Conservation (phyloP, 1,140 invertebrate genomes). For the Limonius californicus region DNA sequence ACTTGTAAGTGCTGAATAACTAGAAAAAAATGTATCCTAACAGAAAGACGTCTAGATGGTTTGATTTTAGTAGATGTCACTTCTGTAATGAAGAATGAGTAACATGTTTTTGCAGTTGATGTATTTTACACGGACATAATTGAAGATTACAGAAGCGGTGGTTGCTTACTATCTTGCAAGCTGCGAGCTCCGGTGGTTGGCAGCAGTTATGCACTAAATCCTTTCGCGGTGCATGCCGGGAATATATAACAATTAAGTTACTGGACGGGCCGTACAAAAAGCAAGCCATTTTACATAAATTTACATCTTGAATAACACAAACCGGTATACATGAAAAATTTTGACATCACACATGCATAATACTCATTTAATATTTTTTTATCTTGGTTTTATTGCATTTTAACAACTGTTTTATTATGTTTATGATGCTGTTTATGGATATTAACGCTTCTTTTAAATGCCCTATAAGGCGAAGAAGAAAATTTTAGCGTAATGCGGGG, state of each 20-base stretch:
- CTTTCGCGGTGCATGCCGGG: slow-evolving; percentile 17
- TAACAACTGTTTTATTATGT: slow-evolving; percentile 27
- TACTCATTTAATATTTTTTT: slow-evolving; percentile 31
- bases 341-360: slow-evolving; percentile 36
- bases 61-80: too few species aligned
- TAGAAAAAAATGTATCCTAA: too few species aligned
- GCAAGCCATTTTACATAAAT: slow-evolving; percentile 40
- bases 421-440: slow-evolving; percentile 4
- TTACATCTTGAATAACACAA: slow-evolving; percentile 35
- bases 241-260: slow-evolving; percentile 40
- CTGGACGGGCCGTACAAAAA: slow-evolving; percentile 34
- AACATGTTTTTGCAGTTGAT: too few species aligned
- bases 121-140: too few species aligned
- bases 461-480: background rate
- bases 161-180: background rate
- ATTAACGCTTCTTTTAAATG: background rate
- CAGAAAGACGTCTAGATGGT: too few species aligned
- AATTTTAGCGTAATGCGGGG: background rate
- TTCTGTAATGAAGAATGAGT: too few species aligned
- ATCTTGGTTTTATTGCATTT: slow-evolving; percentile 30
- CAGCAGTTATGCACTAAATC: slow-evolving; percentile 19
- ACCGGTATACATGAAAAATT: slow-evolving; percentile 36
- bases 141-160: background rate
- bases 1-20: too few species aligned
- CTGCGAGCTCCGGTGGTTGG: background rate